Base-by-base conservation (phyloP, 1,140 invertebrate genomes). In the Battus philenor region DNA sequence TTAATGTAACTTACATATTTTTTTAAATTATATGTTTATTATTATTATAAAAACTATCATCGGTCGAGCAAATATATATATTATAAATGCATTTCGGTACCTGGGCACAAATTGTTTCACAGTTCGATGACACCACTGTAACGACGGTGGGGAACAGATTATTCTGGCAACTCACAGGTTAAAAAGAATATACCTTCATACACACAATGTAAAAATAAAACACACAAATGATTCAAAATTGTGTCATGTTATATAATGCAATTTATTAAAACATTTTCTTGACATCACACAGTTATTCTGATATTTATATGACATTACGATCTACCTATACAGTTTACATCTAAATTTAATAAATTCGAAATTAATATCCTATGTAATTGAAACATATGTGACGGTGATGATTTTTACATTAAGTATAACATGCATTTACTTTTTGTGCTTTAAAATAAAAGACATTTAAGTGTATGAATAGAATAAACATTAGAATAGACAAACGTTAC, bases 281-380 rank as follows among this genome's bases (percentile, higher is more conserved):
- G 72, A 79, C 73, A 79, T 77, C 76, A 80, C 79, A 83, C 78
- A 77, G 52, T 73, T 80, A 80, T 80, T 79, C 74, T 79, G 74
- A 80, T 68, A 70, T 68, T 68, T 59, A 63, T 65, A 54, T 49
- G 52, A 31, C 44, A 49, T 53, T 44, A 54, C 31, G 24, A 16
- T 27, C 29, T 24, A 67, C 55, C 56, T 77, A 64, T 76, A 70
- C 75, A 79, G 44, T 59, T 75, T 67, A 76, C 55, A 69, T 65
- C 67, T 79, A 79, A 69, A 68, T 52, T 68, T 75, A 76, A 65
- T 82, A 82, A 82, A 82, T 82, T 82, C 78, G 75, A 82, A 82
- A 79, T 59, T 55, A 79, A 82, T 69, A 60, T 55, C 61, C 66
- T 72, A 61, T 58, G 57, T 58, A 62, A 60, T 67, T 68, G 69